Base-by-base conservation (phyloP, 2,797 vertebrate species). In the Argya squamiceps region DNA sequence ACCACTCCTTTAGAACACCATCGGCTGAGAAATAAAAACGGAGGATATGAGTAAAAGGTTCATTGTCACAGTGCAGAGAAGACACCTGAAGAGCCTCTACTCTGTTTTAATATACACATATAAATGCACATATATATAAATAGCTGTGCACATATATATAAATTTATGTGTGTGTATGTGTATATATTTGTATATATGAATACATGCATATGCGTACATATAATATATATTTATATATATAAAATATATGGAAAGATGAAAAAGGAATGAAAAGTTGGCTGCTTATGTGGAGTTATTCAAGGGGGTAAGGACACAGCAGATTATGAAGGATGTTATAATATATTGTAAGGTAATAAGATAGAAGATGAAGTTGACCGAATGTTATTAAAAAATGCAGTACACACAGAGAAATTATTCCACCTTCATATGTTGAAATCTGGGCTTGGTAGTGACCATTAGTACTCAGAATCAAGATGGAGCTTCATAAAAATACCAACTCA, bases 121-220 rank as follows among this genome's bases (percentile, higher is more conserved):
- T 22, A 44, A 16, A 24, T n/a, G 2, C 12, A 59, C 9, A 62
- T 8, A 34, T 43, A 20, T 55, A 27, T 47, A 69, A 77, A 63
- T 7, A 76, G 2, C 6, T 37, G 11, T 63, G 11, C 36, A 7
- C 30, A 56, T 15, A 29, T 29, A 55, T 34, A 52, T 4, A 21
- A 21, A 26, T 70, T 10, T 43, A 0, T 16, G 1, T 56, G 4
- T 39, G 4, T 32, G 3, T 29, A 15, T 26, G 2, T 18, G 4
- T 30, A 3, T 30, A 1, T 56, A 12, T 62, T 4, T 22, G 2
- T 21, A 7, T 44, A 1, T 29, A 3, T n/a, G n/a, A n/a, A n/a
- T n/a, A n/a, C n/a, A n/a, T n/a, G n/a, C n/a, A n/a, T n/a, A n/a
- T n/a, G n/a, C n/a, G n/a, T 27, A 15, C 23, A 58, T 11, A 24